A percentile compares a stretch with the other conserved stretches of the same genome.
Conservation (phyloP, 1,140 invertebrate species). For the Drosophila rufa region DNA sequence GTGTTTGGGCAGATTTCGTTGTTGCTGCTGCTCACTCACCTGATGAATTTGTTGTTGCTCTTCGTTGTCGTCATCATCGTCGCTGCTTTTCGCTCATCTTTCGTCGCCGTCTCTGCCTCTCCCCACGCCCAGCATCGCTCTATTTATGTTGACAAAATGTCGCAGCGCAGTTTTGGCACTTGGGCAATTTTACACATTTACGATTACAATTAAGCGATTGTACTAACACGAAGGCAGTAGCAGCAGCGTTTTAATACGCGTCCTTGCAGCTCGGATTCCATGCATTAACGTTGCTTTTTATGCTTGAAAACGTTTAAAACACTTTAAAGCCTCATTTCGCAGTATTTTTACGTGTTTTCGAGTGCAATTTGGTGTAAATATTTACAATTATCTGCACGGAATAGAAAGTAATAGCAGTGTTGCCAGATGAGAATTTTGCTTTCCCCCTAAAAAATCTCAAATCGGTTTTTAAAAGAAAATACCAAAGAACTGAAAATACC, state of each 20-base stretch:
- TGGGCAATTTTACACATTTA: slow-evolving; percentile 53
- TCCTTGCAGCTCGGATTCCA: slow-evolving; percentile 40
- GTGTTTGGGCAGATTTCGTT: slow-evolving; percentile 47
- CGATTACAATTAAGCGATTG: slow-evolving; percentile 31
- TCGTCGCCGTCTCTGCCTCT: background rate
- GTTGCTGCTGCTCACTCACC: slow-evolving; percentile 59
- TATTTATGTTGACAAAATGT: slow-evolving; percentile 24
- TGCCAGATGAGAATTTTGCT: slow-evolving; percentile 11
- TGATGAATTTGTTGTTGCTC: slow-evolving; percentile 57
- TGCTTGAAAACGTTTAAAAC: slow-evolving; percentile 14
- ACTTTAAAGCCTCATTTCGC: slow-evolving; percentile 33
- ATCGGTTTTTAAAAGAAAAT: too few species aligned
- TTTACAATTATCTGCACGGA: slow-evolving; percentile 64
- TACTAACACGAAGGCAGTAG: slow-evolving; percentile 1
- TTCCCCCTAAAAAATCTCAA: too few species aligned
- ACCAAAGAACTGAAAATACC: too few species aligned
- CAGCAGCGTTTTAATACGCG: slow-evolving; percentile 13
- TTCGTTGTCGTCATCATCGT: slow-evolving; percentile 34
- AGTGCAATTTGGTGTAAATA: slow-evolving; percentile 50
- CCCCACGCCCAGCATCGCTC: slow-evolving; percentile 9
- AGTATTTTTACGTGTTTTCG: slow-evolving; percentile 29
- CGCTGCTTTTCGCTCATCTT: slow-evolving; percentile 29
- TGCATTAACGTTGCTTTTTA: slow-evolving; percentile 3
- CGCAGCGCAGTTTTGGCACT: slow-evolving; percentile 62
- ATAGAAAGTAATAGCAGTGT: slow-evolving; percentile 66